Percentiles rank a stretch among this genome's conserved stretches.
Conservation (phyloP, 92 coral and sea anemone species). For the Porites lobata region DNA sequence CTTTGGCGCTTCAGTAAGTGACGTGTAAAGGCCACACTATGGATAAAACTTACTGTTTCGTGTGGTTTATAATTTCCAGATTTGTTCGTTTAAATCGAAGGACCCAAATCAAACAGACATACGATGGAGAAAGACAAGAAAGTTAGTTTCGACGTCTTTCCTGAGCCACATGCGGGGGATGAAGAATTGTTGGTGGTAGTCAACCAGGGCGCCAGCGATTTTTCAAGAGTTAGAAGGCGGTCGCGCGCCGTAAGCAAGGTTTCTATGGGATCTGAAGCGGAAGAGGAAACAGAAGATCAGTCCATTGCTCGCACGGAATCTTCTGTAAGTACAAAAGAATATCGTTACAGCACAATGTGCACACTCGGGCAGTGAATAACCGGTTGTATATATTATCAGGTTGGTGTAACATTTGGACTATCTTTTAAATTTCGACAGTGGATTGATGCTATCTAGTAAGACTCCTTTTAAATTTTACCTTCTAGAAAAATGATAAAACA, state of each 20-base stretch:
- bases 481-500: not conserved
- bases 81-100: not conserved
- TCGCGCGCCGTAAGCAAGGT: constrained; percentile 36
- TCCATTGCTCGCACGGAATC: not conserved
- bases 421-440: no score
- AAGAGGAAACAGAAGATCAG: not conserved
- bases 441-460: not conserved
- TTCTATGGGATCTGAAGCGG: constrained; percentile 26
- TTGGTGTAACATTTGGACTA: no score
- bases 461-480: not conserved
- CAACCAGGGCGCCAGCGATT: not conserved
- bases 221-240: not conserved
- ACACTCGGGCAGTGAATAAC: no score
- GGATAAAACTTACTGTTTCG: not conserved
- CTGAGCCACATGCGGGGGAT: not conserved
- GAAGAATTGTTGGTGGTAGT: not conserved
- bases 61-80: not conserved
- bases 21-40: no score
- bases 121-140: not conserved
- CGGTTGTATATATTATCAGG: no score
- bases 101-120: not conserved
- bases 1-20: no score
- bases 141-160: not conserved
- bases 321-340: not conserved
- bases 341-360: not conserved